A percentile compares a stretch with the other conserved stretches of the same genome.
phyloP scores from a whole-genome alignment of 2,888 invertebrate genomes.

The Ypsolopha scabrella region DNA sequence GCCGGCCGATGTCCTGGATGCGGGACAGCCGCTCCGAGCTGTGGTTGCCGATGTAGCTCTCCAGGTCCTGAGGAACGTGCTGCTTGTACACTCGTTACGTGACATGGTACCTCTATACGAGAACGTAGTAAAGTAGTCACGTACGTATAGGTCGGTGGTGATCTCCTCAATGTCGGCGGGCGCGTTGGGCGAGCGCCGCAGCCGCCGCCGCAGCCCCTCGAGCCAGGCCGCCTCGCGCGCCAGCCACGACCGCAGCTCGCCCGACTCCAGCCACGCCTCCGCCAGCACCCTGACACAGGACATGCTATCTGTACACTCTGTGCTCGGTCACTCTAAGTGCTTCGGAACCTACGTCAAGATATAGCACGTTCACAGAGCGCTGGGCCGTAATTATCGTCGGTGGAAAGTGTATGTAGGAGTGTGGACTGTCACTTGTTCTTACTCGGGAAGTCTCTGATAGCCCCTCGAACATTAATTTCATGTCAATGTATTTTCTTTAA shows the following conservation, averaged over 20 bases:
- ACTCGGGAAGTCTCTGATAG: no score
- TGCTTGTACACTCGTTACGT: no score
- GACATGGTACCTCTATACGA: no score
- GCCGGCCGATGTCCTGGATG: slow-evolving; percentile 80
- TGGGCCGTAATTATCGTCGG: no score
- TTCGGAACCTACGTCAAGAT: no score
- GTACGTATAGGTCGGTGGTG: slow-evolving; percentile 84
- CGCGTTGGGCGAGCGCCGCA: slow-evolving; percentile 75
- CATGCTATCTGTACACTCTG: no score
- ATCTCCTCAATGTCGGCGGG: slow-evolving; percentile 93
- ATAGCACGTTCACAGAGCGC: no score
- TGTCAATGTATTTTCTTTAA: no score
- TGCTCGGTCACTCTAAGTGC: no score
- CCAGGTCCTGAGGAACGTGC: slow-evolving; percentile 74
- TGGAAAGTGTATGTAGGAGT: no score
- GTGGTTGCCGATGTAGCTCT: slow-evolving; percentile 82
- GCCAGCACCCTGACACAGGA: slow-evolving; percentile 63
- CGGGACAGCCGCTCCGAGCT: slow-evolving; percentile 78
- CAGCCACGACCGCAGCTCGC: slow-evolving; percentile 82
- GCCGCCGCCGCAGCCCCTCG: slow-evolving; percentile 81
- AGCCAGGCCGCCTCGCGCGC: slow-evolving; percentile 83
- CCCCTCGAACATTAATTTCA: no score
- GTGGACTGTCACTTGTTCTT: no score
- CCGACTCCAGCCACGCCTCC: slow-evolving; percentile 82
- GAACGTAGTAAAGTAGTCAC: slow-evolving; percentile 10